These are phyloP conservation scores for Melopsittacus undulatus DNA, from an alignment of 2,797 vertebrate genomes.

Conservation along the genomic window DNA sequence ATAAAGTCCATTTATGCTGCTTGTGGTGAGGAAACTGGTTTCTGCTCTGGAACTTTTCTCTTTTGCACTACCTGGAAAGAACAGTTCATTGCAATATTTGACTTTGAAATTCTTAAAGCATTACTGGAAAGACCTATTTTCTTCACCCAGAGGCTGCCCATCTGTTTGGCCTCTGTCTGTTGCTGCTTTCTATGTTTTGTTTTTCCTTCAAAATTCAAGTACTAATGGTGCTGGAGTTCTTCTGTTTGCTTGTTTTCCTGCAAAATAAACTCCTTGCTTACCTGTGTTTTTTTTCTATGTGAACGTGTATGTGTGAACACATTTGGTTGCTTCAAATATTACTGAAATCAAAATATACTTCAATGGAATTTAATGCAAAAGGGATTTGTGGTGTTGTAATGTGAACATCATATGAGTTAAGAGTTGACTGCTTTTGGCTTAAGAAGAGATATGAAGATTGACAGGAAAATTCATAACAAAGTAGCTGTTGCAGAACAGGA, in stretches of 20 bases:
- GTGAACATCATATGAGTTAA: background rate
- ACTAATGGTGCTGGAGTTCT: background rate
- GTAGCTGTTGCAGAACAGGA: background rate
- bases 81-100: background rate
- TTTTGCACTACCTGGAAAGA: background rate
- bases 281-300: background rate
- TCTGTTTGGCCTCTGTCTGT: background rate
- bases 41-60: background rate
- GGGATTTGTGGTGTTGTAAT: background rate
- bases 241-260: background rate
- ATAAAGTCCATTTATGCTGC: background rate
- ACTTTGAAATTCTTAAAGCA: background rate
- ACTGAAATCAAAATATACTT: background rate
- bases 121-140: background rate
- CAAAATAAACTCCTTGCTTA: background rate
- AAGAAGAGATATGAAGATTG: background rate
- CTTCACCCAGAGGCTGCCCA: background rate
- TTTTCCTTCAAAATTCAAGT: background rate
- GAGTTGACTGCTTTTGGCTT: background rate
- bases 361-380: background rate
- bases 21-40: background rate
- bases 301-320: background rate
- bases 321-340: background rate
- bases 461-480: background rate
- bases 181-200: background rate